phyloP scores from a whole-genome alignment of 2,797 vertebrate species.

The Taenioides sp. region DNA sequence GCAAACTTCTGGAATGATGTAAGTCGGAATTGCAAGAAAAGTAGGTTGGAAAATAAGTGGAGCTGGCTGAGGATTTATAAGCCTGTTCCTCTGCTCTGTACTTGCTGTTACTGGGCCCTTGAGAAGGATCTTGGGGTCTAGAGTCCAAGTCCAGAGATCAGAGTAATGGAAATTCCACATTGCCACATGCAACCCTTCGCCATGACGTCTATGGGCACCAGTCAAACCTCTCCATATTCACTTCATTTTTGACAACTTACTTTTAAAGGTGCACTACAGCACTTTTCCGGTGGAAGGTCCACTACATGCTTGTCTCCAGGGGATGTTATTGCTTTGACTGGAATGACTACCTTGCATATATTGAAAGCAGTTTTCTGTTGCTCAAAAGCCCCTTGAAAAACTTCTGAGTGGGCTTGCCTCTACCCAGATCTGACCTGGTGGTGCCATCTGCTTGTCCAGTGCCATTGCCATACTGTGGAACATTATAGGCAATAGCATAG shows the following conservation, averaged over 20 bases:
- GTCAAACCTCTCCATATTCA: conserved; percentile 15
- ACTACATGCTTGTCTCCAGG: too few species aligned
- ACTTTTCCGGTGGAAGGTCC: too few species aligned
- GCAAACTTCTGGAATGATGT: conserved; percentile 36
- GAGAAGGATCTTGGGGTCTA: conserved; percentile 68
- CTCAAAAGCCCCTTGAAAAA: too few species aligned
- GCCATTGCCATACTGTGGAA: too few species aligned
- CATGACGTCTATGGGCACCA: conserved; percentile 52
- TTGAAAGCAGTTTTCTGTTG: too few species aligned
- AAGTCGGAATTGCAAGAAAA: conserved; percentile 29
- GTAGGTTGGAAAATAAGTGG: conserved; percentile 54
- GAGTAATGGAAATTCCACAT: conserved; percentile 77
- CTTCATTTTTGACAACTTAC: conserved; percentile 12
- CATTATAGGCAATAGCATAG: too few species aligned
- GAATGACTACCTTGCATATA: too few species aligned
- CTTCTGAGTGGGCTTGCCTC: too few species aligned
- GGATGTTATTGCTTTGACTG: too few species aligned
- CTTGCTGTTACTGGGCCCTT: conserved; percentile 78
- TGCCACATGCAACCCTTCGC: conserved; percentile 52
- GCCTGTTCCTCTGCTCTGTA: conserved; percentile 74
- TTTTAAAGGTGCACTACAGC: background rate
- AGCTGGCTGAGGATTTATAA: conserved; percentile 74
- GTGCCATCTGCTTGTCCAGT: too few species aligned
- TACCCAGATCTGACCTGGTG: too few species aligned
- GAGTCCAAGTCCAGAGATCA: conserved; percentile 62